A percentile compares a stretch with the other conserved stretches of the same genome.
These are phyloP conservation scores for Ceuthmochares aereus DNA, from an alignment of 2,113 vertebrate species.

Conservation along the genomic window DNA sequence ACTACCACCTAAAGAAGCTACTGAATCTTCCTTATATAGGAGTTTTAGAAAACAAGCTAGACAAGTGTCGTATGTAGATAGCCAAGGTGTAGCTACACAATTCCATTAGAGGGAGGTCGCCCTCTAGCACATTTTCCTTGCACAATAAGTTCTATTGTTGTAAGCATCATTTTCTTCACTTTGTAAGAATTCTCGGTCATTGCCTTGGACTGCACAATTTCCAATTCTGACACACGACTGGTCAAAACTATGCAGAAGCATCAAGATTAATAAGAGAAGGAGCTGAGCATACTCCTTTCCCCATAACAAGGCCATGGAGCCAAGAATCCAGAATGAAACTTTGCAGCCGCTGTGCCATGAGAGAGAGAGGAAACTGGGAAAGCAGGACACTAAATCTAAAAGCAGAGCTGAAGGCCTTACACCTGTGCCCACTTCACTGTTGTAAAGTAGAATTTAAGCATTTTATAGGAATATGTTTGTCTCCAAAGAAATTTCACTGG, in stretches of 20 bases:
- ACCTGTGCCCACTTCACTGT: accelerated
- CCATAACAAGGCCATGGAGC: not conserved
- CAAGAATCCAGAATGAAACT: not conserved
- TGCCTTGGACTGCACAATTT: not conserved
- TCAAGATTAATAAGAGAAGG: not conserved
- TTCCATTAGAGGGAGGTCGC: not conserved
- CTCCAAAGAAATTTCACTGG: not conserved
- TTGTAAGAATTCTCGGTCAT: not conserved
- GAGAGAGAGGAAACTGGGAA: not conserved
- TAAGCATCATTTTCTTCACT: not conserved
- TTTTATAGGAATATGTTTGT: not conserved
- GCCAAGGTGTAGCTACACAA: not conserved
- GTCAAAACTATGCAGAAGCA: not conserved
- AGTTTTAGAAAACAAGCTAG: not conserved
- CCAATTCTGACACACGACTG: not conserved
- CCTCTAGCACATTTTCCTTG: not conserved
- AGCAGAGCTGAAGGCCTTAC: not conserved
- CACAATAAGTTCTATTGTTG: not conserved
- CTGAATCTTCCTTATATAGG: not conserved
- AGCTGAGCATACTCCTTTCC: not conserved
- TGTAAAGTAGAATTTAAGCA: not conserved
- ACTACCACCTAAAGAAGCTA: not conserved
- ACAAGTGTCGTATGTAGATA: not conserved
- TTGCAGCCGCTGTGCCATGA: not conserved
- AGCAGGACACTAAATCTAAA: not conserved